A percentile compares a stretch with the other conserved stretches of the same genome.
Conservation (phyloP, 2,113 vertebrate species). For the Coptodon bakossiorum region DNA sequence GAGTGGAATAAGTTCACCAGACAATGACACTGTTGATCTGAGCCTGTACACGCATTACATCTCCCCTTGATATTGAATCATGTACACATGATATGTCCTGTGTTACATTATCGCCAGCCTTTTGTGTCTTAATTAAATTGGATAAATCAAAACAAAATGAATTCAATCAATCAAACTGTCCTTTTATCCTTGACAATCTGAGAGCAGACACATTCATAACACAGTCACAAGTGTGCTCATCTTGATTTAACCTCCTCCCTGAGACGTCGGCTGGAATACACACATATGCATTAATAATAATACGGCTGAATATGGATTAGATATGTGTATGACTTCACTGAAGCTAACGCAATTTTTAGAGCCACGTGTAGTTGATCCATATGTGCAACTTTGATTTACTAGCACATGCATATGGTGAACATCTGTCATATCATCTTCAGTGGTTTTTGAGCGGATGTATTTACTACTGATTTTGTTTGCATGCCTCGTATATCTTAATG, state of each 20-base stretch:
- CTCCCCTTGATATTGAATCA: background rate
- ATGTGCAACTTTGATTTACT: background rate
- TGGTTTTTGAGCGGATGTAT: background rate
- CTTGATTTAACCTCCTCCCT: background rate
- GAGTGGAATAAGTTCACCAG: constrained; percentile 23
- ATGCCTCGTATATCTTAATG: background rate
- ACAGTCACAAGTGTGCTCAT: background rate
- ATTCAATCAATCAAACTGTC: background rate
- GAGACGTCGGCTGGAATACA: background rate
- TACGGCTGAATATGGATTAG: background rate
- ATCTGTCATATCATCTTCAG: background rate
- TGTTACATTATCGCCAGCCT: background rate
- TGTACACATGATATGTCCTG: background rate
- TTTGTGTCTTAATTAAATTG: background rate
- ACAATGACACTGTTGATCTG: constrained; percentile 34
- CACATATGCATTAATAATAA: background rate
- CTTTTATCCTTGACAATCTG: constrained; percentile 8
- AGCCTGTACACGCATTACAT: background rate
- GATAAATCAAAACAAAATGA: constrained; percentile 1
- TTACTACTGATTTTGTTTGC: background rate
- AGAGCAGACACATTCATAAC: background rate
- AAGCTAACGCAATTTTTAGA: background rate
- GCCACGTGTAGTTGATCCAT: background rate
- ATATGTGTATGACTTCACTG: background rate
- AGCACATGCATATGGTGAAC: background rate